Base-by-base conservation (phyloP, 2,797 vertebrate genomes). In the Lithobates sylvaticus region DNA sequence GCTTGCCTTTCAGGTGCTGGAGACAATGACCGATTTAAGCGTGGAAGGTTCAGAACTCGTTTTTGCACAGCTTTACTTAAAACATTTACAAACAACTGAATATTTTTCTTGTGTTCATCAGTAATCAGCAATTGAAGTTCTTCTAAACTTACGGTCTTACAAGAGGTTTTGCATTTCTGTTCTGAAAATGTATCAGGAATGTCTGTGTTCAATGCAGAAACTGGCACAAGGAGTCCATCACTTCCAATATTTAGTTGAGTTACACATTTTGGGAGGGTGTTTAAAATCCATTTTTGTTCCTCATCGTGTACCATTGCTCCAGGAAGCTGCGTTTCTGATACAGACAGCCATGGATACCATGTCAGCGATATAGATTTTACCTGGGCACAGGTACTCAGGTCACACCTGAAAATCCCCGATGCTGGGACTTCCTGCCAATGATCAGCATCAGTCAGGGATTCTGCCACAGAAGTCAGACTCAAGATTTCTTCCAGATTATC, bases 361-460 rank as follows among this genome's bases (percentile, higher is more conserved):
- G 92, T 94, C 86, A 99, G 92, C 16, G 86, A 86, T 58, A 97
- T 78, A 9, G 75, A 91, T 23, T 90, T 89, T 1, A 78, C 32
- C 34, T 89, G 64, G 44, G 91, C 85, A 65, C 87, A 84, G 3
- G 91, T 92, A 70, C 91, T 92, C 42, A 99, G 93, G 90, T 98
- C 94, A 27, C 98, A 89, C 91, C 91, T 95, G 91, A 96, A 99
- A 88, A 99, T 92, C 32, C 97, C 97, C 76, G 84, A 89, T 2
- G 97, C 95, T 83, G 97, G 97, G 54, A 99, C 95, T 90, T 99
- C 98, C 75, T 92, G 92, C 97, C 97, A 99, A 0, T 65, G 27
- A 76, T 61, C 88, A 0, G 50, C 16, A 68, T 88, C 81, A 26
- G 88, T 84, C 10, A 54, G 15, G 47, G 29, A 85, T 27, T 86